These are phyloP conservation scores for Lophius piscatorius DNA, from an alignment of 2,113 vertebrate species.

Conservation along the genomic window DNA sequence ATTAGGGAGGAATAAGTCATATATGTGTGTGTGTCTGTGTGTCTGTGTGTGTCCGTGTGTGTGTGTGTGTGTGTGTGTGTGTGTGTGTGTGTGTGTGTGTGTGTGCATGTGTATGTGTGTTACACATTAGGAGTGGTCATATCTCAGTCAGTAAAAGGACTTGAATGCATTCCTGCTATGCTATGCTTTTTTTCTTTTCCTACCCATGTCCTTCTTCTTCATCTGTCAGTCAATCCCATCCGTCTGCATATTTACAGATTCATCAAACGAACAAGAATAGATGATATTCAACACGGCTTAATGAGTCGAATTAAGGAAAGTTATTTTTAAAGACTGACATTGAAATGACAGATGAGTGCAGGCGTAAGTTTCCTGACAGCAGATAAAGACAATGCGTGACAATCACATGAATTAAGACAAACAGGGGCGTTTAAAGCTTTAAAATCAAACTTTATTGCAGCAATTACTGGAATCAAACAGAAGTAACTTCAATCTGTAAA, in stretches of 20 bases:
- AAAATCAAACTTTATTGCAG: conserved; percentile 21
- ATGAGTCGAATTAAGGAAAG: conserved; percentile 20
- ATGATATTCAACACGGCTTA: conserved; percentile 4
- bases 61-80: conserved; percentile 37
- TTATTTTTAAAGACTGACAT: conserved; percentile 14
- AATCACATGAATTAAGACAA: conserved; percentile 18
- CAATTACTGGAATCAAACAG: conserved; percentile 38
- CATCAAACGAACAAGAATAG: conserved; percentile 23
- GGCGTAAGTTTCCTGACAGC: conserved; percentile 31
- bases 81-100: conserved; percentile 30
- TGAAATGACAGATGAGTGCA: conserved; percentile 26
- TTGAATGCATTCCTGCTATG: conserved; percentile 46
- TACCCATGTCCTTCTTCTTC: conserved; percentile 22
- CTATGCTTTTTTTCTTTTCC: conserved; percentile 38
- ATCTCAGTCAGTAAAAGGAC: conserved; percentile 69
- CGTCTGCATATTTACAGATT: conserved; percentile 14
- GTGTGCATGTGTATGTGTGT: conserved; percentile 44
- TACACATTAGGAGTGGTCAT: conserved; percentile 58
- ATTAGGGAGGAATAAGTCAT: conserved; percentile 74
- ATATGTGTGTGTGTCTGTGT: conserved; percentile 54
- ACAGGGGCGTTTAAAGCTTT: conserved; percentile 24
- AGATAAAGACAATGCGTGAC: conserved; percentile 11
- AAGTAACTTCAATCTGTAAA: conserved; percentile 2
- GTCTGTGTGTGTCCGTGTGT: too few relatives aligned
- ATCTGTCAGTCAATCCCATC: conserved; percentile 4